These are phyloP conservation scores for Seriola aureovittata DNA, from an alignment of 2,113 vertebrate species.

Conservation along the genomic window DNA sequence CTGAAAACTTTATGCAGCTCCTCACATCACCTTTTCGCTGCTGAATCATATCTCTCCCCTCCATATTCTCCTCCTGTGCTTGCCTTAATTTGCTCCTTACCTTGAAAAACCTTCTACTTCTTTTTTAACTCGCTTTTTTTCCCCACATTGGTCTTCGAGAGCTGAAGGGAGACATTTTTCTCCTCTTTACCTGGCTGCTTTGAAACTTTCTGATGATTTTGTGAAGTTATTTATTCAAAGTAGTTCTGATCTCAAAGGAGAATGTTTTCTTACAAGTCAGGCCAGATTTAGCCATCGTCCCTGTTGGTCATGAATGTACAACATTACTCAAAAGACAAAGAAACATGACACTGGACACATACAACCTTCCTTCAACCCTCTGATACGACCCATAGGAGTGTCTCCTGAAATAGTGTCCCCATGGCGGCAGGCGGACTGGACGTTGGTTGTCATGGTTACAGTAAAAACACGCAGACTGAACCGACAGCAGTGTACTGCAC, in stretches of 20 bases:
- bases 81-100: constrained; percentile 43
- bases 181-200: constrained; percentile 5
- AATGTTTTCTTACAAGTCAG: neutral
- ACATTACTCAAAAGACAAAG: neutral
- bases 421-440: no score
- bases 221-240: neutral
- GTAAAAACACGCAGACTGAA: no score
- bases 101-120: constrained; percentile 45
- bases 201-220: constrained; percentile 1
- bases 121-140: neutral
- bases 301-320: neutral
- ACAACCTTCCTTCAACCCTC: no score
- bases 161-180: constrained; percentile 10
- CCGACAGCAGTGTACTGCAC: no score
- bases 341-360: neutral
- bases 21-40: constrained; percentile 34
- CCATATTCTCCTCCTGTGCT: constrained; percentile 41
- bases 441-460: no score
- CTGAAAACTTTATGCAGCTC: constrained; percentile 35
- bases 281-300: neutral
- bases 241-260: neutral
- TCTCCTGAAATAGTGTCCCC: no score
- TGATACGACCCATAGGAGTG: no score
- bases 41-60: constrained; percentile 58
- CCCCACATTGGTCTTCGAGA: neutral